Percentiles rank a stretch among this genome's conserved stretches.
phyloP scores from a whole-genome alignment of 2,888 invertebrate genomes.

The Falcaria lacertinaria region DNA sequence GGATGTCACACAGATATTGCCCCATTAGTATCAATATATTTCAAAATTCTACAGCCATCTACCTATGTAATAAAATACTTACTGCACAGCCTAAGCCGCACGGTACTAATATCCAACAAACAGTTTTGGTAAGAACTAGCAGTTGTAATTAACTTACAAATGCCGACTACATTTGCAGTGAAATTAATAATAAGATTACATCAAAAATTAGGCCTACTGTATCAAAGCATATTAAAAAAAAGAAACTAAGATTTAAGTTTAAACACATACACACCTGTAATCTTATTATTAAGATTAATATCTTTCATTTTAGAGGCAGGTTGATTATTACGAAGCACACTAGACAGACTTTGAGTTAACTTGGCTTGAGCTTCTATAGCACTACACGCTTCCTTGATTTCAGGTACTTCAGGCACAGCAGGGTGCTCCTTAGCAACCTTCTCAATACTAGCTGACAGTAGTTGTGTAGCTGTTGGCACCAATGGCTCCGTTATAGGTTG shows the following conservation, averaged over 20 bases:
- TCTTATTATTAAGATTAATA: slow-evolving; percentile 64
- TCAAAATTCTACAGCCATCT: no score
- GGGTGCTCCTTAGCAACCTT: slow-evolving; percentile 59
- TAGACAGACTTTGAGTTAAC: slow-evolving; percentile 66
- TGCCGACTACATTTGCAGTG: no score
- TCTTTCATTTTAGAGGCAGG: slow-evolving; percentile 70
- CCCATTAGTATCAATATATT: no score
- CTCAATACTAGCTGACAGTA: slow-evolving; percentile 67
- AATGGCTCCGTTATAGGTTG: slow-evolving; percentile 32
- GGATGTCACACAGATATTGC: no score
- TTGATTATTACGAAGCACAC: slow-evolving; percentile 53
- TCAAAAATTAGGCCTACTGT: no score
- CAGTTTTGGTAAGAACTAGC: no score
- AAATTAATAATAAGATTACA: no score
- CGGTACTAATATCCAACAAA: no score
- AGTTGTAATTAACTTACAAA: no score
- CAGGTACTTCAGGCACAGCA: slow-evolving; percentile 25
- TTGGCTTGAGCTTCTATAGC: slow-evolving; percentile 70
- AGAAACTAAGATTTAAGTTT: not conserved
- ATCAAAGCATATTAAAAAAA: not conserved
- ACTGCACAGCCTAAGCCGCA: no score
- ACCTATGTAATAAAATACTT: no score
- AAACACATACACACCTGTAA: slow-evolving; percentile 49
- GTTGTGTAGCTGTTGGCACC: slow-evolving; percentile 56
- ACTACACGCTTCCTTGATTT: slow-evolving; percentile 49